These are phyloP conservation scores for Drosophila ananassae DNA, from an alignment of 1,140 invertebrate genomes.

Conservation along the genomic window DNA sequence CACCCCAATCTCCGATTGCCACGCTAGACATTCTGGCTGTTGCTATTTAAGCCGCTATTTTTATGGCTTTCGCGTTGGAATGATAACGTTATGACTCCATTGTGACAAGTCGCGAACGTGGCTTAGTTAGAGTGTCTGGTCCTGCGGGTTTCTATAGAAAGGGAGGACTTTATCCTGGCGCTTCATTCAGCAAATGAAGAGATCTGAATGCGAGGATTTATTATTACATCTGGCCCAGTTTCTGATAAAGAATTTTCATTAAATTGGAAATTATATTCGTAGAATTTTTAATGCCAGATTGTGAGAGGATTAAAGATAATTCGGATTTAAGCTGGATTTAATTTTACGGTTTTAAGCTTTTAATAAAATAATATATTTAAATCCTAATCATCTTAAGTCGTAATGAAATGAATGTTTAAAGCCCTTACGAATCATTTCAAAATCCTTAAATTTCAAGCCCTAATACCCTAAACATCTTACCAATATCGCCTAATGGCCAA, in stretches of 20 bases:
- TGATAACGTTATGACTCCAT: slow-evolving; percentile 76
- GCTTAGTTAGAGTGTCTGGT: slow-evolving; percentile 51
- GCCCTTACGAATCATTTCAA: no score
- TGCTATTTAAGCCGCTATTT: slow-evolving; percentile 71
- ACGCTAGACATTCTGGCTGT: slow-evolving; percentile 59
- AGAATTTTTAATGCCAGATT: background rate
- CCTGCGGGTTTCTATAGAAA: background rate
- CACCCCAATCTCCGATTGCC: slow-evolving; percentile 10
- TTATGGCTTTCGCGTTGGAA: slow-evolving; percentile 65
- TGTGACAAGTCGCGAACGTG: slow-evolving; percentile 64
- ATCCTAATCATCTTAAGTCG: no score
- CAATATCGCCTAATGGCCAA: slow-evolving; percentile 7
- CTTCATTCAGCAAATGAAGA: slow-evolving; percentile 1
- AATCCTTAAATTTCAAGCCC: no score
- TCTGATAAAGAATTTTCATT: background rate
- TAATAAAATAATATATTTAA: no score
- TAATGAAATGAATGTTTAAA: no score
- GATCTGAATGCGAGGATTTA: slow-evolving; percentile 1
- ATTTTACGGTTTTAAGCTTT: no score
- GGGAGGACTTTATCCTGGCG: background rate
- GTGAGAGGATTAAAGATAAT: no score
- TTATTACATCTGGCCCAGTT: slow-evolving; percentile 4
- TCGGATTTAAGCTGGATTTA: no score
- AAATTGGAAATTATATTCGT: background rate
- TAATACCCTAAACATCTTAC: slow-evolving; percentile 20